Evolutionary conservation across 2,113 vertebrate genomes (phyloP).

Genomic region (Orthonyx spaldingii): DNA sequence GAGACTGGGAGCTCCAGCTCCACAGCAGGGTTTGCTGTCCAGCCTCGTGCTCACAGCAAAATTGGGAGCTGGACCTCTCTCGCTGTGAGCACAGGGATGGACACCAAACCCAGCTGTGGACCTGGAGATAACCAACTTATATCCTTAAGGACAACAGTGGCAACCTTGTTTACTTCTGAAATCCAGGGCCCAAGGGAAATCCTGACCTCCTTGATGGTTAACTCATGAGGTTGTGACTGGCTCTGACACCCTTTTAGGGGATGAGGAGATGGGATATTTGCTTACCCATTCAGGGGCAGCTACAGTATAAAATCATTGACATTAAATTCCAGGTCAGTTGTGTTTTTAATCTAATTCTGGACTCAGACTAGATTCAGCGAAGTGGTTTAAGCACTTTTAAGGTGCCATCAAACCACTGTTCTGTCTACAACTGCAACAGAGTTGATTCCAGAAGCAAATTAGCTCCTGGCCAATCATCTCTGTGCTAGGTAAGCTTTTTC

Average conservation of each 20-base stretch:
- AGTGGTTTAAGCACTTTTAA: neutral
- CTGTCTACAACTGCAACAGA: neutral
- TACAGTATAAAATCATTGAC: neutral
- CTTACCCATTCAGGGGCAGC: neutral
- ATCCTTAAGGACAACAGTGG: neutral
- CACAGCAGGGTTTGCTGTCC: neutral
- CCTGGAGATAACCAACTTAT: neutral
- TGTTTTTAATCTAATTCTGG: neutral
- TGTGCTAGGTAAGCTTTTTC: slow-evolving; percentile 5
- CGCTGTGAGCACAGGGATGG: rapidly evolving
- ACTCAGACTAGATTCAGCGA: neutral
- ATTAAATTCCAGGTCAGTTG: neutral
- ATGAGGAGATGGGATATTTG: neutral
- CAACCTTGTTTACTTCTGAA: neutral
- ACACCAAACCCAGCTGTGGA: neutral
- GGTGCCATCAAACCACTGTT: neutral
- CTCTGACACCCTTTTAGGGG: neutral
- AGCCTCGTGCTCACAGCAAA: neutral
- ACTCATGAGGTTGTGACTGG: neutral
- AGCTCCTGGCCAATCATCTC: neutral
- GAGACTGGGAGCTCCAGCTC: neutral
- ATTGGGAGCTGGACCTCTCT: neutral
- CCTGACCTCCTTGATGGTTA: neutral
- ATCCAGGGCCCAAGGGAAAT: neutral
- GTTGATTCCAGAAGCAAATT: neutral